Conservation (phyloP, 2,888 invertebrate species). For the Rhimphoctona megacephalus region DNA sequence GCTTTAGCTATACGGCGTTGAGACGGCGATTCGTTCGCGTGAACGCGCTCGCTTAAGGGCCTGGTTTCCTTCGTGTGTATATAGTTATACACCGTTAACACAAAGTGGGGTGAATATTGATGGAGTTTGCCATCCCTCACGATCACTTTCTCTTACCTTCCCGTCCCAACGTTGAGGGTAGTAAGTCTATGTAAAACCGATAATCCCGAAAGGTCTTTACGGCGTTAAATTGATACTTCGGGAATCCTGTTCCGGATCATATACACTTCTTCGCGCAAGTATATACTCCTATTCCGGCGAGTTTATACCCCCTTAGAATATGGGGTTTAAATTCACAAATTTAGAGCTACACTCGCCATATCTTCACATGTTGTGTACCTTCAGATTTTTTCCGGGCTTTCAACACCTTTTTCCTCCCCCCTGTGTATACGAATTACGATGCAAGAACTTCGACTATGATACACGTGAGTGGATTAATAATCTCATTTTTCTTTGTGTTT, state of each 20-base stretch:
- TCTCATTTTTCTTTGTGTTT: slow-evolving; percentile 28
- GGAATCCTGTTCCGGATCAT: slow-evolving; percentile 65
- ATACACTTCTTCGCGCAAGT: slow-evolving; percentile 47
- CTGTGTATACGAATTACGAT: not conserved
- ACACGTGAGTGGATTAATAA: not conserved
- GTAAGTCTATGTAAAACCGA: slow-evolving; percentile 79
- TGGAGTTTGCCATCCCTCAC: slow-evolving; percentile 72
- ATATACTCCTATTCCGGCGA: slow-evolving; percentile 30
- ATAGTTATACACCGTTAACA: slow-evolving; percentile 44
- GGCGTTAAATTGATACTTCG: slow-evolving; percentile 78
- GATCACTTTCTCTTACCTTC: slow-evolving; percentile 47
- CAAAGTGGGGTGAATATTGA: slow-evolving; percentile 77
- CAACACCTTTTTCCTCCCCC: not conserved
- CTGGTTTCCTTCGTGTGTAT: slow-evolving; percentile 73
- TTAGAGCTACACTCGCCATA: slow-evolving; percentile 32
- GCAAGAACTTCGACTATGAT: not conserved
- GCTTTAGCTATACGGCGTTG: slow-evolving; percentile 38
- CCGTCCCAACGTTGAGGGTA: slow-evolving; percentile 59
- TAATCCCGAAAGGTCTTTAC: slow-evolving; percentile 77
- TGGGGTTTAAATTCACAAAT: slow-evolving; percentile 46
- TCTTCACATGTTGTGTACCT: slow-evolving; percentile 4
- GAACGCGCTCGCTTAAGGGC: slow-evolving; percentile 77
- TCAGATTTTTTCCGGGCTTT: not conserved
- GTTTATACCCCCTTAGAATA: slow-evolving; percentile 24
- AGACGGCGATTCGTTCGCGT: slow-evolving; percentile 75